phyloP scores from a whole-genome alignment of 2,888 invertebrate species.

The Drosophila rubida region DNA sequence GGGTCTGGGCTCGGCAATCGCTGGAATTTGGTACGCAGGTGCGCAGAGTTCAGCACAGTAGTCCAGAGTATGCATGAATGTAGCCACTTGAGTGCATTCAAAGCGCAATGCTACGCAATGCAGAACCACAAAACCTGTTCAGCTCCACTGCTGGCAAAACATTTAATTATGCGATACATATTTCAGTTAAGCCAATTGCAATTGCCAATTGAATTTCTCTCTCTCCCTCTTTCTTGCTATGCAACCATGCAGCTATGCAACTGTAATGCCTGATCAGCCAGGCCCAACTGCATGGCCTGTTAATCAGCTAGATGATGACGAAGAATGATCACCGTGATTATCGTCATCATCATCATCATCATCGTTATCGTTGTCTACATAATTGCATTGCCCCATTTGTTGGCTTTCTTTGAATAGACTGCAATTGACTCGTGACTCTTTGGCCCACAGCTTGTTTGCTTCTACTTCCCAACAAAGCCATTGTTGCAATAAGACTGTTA shows the following conservation, averaged over 20 bases:
- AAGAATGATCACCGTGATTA: neutral
- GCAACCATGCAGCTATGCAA: neutral
- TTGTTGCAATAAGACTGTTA: neutral
- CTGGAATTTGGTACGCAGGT: constrained; percentile 62
- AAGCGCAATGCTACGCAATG: constrained; percentile 46
- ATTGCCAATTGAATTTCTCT: constrained; percentile 10
- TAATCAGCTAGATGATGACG: constrained; percentile 34
- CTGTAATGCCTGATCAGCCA: constrained; percentile 48
- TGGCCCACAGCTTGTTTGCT: neutral
- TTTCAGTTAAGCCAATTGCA: constrained; percentile 43
- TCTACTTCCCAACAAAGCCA: neutral
- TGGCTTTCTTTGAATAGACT: constrained; percentile 5
- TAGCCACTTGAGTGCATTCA: constrained; percentile 22
- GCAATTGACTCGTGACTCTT: constrained; percentile 14
- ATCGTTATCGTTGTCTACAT: constrained; percentile 13
- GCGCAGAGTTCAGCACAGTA: constrained; percentile 32
- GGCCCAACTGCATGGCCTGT: constrained; percentile 45
- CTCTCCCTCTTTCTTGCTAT: neutral
- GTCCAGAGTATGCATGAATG: constrained; percentile 7
- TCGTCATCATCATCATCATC: constrained; percentile 7
- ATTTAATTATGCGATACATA: constrained; percentile 67
- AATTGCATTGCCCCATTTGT: constrained; percentile 33
- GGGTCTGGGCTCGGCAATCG: constrained; percentile 16
- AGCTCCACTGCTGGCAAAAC: constrained; percentile 53
- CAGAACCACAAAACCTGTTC: constrained; percentile 59